These are phyloP conservation scores for Liposcelis brunnea DNA, from an alignment of 2,888 invertebrate genomes.

Conservation along the genomic window DNA sequence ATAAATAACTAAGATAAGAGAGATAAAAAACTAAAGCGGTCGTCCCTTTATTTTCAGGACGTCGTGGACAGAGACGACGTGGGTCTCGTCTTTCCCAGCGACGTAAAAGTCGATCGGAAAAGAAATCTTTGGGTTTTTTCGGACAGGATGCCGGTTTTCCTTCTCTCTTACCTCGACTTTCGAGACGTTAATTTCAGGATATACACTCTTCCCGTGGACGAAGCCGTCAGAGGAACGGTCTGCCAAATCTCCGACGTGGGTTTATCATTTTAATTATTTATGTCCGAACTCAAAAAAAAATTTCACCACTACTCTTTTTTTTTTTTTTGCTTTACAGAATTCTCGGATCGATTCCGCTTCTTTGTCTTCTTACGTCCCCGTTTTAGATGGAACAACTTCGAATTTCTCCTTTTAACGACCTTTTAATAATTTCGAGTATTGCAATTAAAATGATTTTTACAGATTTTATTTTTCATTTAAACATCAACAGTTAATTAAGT, in stretches of 20 bases:
- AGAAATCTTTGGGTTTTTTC: slow-evolving; percentile 62
- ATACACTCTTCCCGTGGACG: slow-evolving; percentile 47
- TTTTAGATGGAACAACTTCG: too few relatives aligned
- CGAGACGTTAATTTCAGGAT: slow-evolving; percentile 64
- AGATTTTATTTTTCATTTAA: too few relatives aligned
- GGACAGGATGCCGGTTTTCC: slow-evolving; percentile 64
- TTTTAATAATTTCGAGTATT: too few relatives aligned
- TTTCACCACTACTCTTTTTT: too few relatives aligned
- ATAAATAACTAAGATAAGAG: background rate
- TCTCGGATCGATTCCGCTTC: too few relatives aligned
- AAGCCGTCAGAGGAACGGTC: slow-evolving; percentile 49
- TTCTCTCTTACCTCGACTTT: slow-evolving; percentile 49
- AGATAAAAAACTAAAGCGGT: background rate
- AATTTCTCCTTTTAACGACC: too few relatives aligned
- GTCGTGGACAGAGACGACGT: slow-evolving; percentile 58
- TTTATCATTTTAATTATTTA: slow-evolving; percentile 14
- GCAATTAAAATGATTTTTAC: too few relatives aligned
- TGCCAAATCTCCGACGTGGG: slow-evolving; percentile 34
- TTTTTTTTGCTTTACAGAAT: too few relatives aligned
- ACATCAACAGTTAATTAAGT: too few relatives aligned
- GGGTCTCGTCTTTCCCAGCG: slow-evolving; percentile 59
- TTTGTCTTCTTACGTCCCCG: too few relatives aligned
- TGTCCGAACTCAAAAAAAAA: too few relatives aligned
- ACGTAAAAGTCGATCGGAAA: slow-evolving; percentile 51
- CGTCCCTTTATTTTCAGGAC: slow-evolving; percentile 32